Base-by-base conservation (phyloP, 2,888 invertebrate genomes). In the Phytoseiulus persimilis region DNA sequence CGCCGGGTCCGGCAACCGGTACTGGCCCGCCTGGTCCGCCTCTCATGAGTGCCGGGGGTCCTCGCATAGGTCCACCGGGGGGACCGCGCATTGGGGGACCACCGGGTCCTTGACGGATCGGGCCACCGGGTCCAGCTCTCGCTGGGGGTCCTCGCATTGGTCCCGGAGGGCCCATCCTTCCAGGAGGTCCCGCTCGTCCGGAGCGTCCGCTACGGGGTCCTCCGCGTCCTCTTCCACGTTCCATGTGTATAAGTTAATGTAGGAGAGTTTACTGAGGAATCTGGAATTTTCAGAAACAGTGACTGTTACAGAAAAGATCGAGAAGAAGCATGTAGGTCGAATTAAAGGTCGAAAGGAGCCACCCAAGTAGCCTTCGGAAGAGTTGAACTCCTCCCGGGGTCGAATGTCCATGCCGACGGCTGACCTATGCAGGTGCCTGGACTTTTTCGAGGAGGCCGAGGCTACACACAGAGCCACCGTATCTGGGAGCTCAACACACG, bases 211-310 rank as follows among this genome's bases (percentile, higher is more conserved):
- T 31, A 11, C 87, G 87, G 23, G 87, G 87, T 87, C 87, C 87
- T n/a, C 33, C 87, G 18, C 87, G 87, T 87, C 32, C 87, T 87
- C 87, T 33, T 87, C 87, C 87, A 33, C 87, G 33, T 87, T 87
- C 87, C 87, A 87, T 87, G 0, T 32, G 6, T 32, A n/a, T 32
- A 45, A n/a, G 23, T 32, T 87, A n/a, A 0, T 6, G 32, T 65
- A 65, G 1, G 5, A 9, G 3, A 39, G 9, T 65, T 28, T 6
- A 65, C 1, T 65, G 11, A 65, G 2, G 18, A 65, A 65, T 65
- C 28, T 28, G 14, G 18, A 65, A 65, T 23, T 23, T 65, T 11
- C 9, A 65, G 2, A 23, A 65, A 65, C 18, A 65, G 23, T 23
- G 65, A 65, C 1, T 14, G 11, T 65, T 65, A 65, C 11, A 39